Evolutionary conservation across 2,797 vertebrate genomes (phyloP), one percentile per base, ranked within the genome.

Genomic region (Falco columbarius): DNA sequence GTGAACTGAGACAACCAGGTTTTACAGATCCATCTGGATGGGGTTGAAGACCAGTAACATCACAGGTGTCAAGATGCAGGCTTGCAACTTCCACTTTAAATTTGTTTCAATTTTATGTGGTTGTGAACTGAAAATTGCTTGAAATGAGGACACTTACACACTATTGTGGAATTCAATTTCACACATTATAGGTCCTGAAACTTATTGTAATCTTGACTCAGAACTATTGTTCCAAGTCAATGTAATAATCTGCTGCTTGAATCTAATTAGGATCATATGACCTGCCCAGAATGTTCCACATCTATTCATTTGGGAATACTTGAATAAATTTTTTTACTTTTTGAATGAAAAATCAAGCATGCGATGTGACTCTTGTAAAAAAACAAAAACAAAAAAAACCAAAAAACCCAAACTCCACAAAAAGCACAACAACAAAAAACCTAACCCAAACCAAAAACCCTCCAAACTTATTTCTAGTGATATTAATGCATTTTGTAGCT

Each of bases 101-200:
- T 97, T 95, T 94, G 49, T 96, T 97, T 91, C 92, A 84, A 70
- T 95, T 98, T 95, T 80, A 58, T 87, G 73, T 96, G 66, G 61
- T 87, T 95, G 76, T 92, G 85, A 94, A 74, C 67, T 72, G 95
- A 94, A 97, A 95, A 95, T 89, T 93, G 77, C 97, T 97, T 97
- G 86, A 97, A 96, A 97, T 96, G 63, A 95, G 76, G 90, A 93
- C 77, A 77, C 66, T 93, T 95, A 95, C 7, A 22, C 77, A 86
- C 90, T 95, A 30, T 81, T 95, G 70, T 96, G 46, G 86, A 91
- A 96, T 96, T 96, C 94, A 96, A 96, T 97, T 97, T 96, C 94
- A 96, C 72, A 95, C 55, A 58, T 96, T 97, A 96, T 81, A 97
- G 96, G 95, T 97, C 73, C 89, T 95, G 94, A 95, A 92, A 91